Percentiles rank a stretch among this genome's conserved stretches.
Conservation (phyloP, 2,797 vertebrate species). For the Glyptemys insculpta region DNA sequence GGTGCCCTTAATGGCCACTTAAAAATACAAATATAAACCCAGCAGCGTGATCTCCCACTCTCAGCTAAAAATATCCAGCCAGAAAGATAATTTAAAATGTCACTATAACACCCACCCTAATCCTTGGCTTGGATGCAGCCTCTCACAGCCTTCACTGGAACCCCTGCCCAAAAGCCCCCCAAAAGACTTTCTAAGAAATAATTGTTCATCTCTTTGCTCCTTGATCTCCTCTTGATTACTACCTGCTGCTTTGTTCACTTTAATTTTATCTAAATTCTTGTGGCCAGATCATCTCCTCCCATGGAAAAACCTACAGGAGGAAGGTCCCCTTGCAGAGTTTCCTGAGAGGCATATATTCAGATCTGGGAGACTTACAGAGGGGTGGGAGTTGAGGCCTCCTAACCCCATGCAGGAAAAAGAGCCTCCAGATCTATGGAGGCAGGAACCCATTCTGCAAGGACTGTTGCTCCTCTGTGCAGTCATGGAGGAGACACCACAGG, state of each 20-base stretch:
- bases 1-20: slow-evolving; percentile 41
- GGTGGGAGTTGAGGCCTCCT: not conserved
- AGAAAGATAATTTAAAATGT: not conserved
- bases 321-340: not conserved
- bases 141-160: not conserved
- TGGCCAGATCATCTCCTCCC: not conserved
- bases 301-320: not conserved
- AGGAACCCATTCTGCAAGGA: slow-evolving; percentile 23
- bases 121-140: not conserved
- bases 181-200: not conserved
- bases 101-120: not conserved
- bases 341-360: slow-evolving; percentile 29
- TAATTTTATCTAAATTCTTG: not conserved
- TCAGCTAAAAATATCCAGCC: not conserved
- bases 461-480: slow-evolving; percentile 36
- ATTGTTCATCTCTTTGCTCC: not conserved
- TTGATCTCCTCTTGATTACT: not conserved
- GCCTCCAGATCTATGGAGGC: slow-evolving; percentile 52
- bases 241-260: not conserved
- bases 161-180: not conserved
- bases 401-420: slow-evolving; percentile 42
- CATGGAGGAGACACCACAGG: slow-evolving; percentile 59
- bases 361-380: slow-evolving; percentile 37
- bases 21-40: slow-evolving; percentile 4
- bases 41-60: not conserved